Evolutionary conservation across 2,113 vertebrate species (phyloP), one percentile per base, ranked within the genome.

Genomic region (Typhlomys cinereus): DNA sequence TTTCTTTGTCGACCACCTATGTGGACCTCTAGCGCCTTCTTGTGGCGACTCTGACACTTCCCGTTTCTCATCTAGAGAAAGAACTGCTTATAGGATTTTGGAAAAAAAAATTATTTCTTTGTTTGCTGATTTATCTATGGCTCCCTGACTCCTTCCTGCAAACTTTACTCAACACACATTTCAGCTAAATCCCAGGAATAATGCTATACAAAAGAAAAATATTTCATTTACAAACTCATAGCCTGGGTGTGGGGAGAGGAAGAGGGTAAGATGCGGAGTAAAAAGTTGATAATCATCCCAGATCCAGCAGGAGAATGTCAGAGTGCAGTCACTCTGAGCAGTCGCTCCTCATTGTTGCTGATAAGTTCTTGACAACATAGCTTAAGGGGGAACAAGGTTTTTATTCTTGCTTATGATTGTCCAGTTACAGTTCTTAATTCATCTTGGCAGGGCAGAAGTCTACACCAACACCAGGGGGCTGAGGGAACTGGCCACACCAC

Each of bases 21-120:
- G 66, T 94, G 87, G 94, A 92, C 92, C 31, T 79, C 75, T 93
- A 87, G 89, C 50, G 88, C 94, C 96, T n/a, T 80, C 95, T 92
- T 84, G 96, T 94, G 96, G 94, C 27, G 23, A 13, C 2, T 17
- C 44, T 59, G 7, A 83, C 34, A 75, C 59, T 83, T 85, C 14
- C 69, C 57, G 54, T 39, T 88, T 15, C 25, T 73, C 70, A 13
- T 10, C 25, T 36, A 20, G 78, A 41, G n/a, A 36, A 88, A 89
- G 21, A 61, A 4, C 4, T 14, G 0, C 52, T 21, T 15, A 20
- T 17, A 46, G 57, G 27, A 21, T 17, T 46, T 27, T 8, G 6
- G 59, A 20, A 46, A 71, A 57, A 81, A 59, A 14, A 5, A 20
- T 12, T 29, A 9, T 54, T 91, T 73, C 8, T 67, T 21, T 50